phyloP scores from a whole-genome alignment of 2,113 vertebrate genomes.

The Pleuronectes platessa region DNA sequence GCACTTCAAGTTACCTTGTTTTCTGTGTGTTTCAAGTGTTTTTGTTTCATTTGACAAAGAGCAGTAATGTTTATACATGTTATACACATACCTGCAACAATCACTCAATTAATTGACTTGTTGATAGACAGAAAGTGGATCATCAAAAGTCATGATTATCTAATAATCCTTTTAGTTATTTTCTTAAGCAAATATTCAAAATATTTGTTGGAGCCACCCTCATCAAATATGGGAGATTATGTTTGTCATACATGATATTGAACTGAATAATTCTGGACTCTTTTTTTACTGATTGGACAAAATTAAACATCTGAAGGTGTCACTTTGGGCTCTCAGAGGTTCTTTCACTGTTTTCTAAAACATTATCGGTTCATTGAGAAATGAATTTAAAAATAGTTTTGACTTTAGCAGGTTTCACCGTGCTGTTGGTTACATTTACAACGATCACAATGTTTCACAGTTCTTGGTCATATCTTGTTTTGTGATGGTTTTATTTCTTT shows the following conservation, averaged over 20 bases:
- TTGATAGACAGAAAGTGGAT: too few relatives aligned
- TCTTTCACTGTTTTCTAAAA: too few relatives aligned
- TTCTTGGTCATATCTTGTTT: not conserved
- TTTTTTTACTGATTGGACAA: too few relatives aligned
- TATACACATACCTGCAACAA: too few relatives aligned
- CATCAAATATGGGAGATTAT: too few relatives aligned
- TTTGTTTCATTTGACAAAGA: not conserved
- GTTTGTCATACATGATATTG: too few relatives aligned
- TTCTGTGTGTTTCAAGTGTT: not conserved
- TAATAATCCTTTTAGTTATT: not conserved
- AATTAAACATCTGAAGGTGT: too few relatives aligned
- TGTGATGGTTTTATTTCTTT: constrained; percentile 35
- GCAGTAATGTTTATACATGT: not conserved
- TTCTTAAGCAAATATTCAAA: not conserved
- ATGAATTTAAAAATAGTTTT: not conserved
- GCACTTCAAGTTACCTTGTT: not conserved
- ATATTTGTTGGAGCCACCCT: too few relatives aligned
- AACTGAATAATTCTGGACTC: too few relatives aligned
- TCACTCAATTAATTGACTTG: too few relatives aligned
- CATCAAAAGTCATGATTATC: not conserved
- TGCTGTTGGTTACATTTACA: too few relatives aligned
- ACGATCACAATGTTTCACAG: not conserved
- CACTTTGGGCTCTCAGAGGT: too few relatives aligned
- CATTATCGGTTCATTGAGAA: not conserved
- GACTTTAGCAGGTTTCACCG: not conserved